phyloP scores from a whole-genome alignment of 2,113 vertebrate species.

The Reinhardtius hippoglossoides region DNA sequence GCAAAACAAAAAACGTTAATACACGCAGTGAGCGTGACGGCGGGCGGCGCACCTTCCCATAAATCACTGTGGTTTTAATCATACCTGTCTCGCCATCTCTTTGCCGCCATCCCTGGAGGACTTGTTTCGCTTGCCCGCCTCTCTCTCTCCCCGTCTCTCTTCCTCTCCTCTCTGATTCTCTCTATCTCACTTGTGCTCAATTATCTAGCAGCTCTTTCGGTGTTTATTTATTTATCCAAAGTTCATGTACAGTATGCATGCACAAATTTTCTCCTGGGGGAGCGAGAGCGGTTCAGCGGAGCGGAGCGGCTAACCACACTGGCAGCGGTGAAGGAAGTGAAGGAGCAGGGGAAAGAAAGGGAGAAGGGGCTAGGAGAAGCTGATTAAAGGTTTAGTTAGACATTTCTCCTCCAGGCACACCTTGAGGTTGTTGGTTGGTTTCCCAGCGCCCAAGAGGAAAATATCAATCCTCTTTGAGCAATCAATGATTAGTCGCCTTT shows the following conservation, averaged over 20 bases:
- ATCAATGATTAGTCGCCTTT: conserved; percentile 46
- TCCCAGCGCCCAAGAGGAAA: conserved; percentile 23
- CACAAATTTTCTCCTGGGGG: conserved; percentile 89
- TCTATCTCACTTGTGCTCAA: conserved; percentile 84
- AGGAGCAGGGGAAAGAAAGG: conserved; percentile 26
- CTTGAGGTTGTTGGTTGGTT: conserved; percentile 63
- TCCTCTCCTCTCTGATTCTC: conserved; percentile 19
- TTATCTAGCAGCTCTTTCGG: conserved; percentile 92
- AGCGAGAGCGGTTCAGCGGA: conserved; percentile 80
- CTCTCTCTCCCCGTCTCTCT: conserved; percentile 19
- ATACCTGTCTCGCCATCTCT: conserved; percentile 89
- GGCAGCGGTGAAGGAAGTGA: conserved; percentile 72
- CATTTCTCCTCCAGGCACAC: conserved; percentile 51
- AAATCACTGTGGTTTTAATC: conserved; percentile 96
- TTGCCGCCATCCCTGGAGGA: conserved; percentile 82
- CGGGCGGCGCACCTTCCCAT: conserved; percentile 88
- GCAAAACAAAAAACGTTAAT: conserved; percentile 81
- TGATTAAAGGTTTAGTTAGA: conserved; percentile 68
- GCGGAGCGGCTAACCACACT: conserved; percentile 87
- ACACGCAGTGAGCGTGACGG: conserved; percentile 82
- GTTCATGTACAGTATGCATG: conserved; percentile 90
- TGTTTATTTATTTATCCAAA: conserved; percentile 97
- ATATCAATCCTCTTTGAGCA: conserved; percentile 7
- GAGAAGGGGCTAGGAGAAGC: conserved; percentile 35
- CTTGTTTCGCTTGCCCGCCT: conserved; percentile 79